phyloP scores from a whole-genome alignment of 2,113 vertebrate genomes.

The Erpornis zantholeuca region DNA sequence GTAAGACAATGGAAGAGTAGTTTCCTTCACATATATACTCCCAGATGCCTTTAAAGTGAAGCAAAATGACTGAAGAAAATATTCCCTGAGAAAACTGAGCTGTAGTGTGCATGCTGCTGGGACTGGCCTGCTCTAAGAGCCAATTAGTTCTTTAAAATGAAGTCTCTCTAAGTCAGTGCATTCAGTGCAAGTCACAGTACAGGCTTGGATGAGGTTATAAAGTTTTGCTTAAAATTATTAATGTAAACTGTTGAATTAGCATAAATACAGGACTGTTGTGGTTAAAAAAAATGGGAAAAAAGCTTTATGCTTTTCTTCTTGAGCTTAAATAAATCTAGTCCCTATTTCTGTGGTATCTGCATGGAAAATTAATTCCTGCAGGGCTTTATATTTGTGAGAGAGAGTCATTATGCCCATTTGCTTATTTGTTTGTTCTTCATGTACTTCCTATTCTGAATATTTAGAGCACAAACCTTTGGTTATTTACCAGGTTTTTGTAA shows the following conservation, averaged over 20 bases:
- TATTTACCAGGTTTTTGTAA: not conserved
- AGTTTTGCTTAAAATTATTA: not conserved
- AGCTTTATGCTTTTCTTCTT: not conserved
- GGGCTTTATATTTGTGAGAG: not conserved
- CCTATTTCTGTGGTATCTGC: not conserved
- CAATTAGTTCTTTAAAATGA: not conserved
- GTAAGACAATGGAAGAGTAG: not conserved
- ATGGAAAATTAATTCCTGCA: not conserved
- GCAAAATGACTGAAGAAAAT: not conserved
- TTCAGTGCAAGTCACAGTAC: not conserved
- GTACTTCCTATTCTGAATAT: not conserved
- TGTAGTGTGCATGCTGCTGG: not conserved
- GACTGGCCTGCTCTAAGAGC: not conserved
- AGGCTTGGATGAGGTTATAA: not conserved
- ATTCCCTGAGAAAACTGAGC: not conserved
- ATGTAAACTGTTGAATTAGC: not conserved
- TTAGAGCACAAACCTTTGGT: not conserved
- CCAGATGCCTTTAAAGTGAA: not conserved
- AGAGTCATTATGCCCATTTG: not conserved
- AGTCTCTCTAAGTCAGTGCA: not conserved
- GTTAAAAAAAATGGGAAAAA: not conserved
- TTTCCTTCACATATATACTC: not conserved
- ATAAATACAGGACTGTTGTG: not conserved
- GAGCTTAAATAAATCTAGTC: not conserved
- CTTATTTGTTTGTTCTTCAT: not conserved